Base-by-base conservation (phyloP, 2,797 vertebrate genomes). In the Galagoides demidoff region DNA sequence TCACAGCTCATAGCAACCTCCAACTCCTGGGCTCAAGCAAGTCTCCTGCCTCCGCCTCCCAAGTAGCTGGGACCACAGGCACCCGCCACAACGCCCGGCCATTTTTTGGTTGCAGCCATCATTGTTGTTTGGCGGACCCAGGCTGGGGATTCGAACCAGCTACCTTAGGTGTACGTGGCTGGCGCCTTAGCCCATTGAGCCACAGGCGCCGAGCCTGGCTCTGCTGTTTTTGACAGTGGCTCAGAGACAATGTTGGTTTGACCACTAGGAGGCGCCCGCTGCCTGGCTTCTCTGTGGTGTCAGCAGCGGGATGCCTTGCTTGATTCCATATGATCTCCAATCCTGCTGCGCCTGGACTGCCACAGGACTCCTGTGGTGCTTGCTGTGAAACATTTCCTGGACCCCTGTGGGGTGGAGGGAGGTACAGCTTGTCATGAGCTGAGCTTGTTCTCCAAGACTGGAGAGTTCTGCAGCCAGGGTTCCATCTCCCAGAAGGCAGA, bases 281-380 rank as follows among this genome's bases (percentile, higher is more conserved):
- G 5, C 7, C 87, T 49, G 52, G 68, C 16, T 68, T 52, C 66
- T 20, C 84, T 66, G 3, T 20, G 49, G 7, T 22, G 57, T 43
- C 19, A 27, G 66, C 16, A 27, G 37, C 29, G 7, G 29, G 25
- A 22, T 0, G 17, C 19, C 22, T 57, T 13, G 14, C 22, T 57
- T 13, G 14, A 49, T 4, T 57, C 12, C 13, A 7, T 31, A 7
- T 0, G 0, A 4, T 14, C 45, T 74, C 23, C 16, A 23, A 5
- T 11, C 39, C 34, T 3, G 6, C 57, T n/a, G 29, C 61, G 7
- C 9, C 63, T 59, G n/a, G 39, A 27, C 59, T 31, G 25, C 31
- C 20, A 16, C 29, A 27, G 79, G 63, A 27, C 34, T 59, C 31
- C 43, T 77, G 11, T 25, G 12, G 39, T 27, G 10, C n/a, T 22